Percentiles rank a stretch among this genome's conserved stretches.
Evolutionary conservation across 1,140 invertebrate genomes (phyloP).

Genomic region (roundworm (Caenorhabditis elegans)): WBcel235 BX284605.5:7854501-7855000

Average conservation of each 20-base stretch:
- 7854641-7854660: slow-evolving; percentile 16
- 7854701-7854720: background rate
- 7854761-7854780: slow-evolving; percentile 14
- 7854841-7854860: slow-evolving; percentile 13
- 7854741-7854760: slow-evolving; percentile 18
- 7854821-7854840: slow-evolving; percentile 19
- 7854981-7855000: background rate
- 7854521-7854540: no score
- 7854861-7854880: slow-evolving; percentile 21
- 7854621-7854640: background rate
- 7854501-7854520: no score
- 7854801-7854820: background rate
- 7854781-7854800: background rate
- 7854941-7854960: slow-evolving; percentile 18
- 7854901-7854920: slow-evolving; percentile 29
- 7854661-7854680: background rate
- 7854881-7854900: slow-evolving; percentile 15
- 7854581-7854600: background rate
- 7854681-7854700: background rate
- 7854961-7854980: background rate
- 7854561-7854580: no score
- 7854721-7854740: background rate
- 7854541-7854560: no score
- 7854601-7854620: background rate
- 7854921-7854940: slow-evolving; percentile 16